Evolutionary conservation across 2,888 invertebrate genomes (phyloP), one percentile per base, ranked within the genome.

Genomic region (Cacoxenus indagator): DNA sequence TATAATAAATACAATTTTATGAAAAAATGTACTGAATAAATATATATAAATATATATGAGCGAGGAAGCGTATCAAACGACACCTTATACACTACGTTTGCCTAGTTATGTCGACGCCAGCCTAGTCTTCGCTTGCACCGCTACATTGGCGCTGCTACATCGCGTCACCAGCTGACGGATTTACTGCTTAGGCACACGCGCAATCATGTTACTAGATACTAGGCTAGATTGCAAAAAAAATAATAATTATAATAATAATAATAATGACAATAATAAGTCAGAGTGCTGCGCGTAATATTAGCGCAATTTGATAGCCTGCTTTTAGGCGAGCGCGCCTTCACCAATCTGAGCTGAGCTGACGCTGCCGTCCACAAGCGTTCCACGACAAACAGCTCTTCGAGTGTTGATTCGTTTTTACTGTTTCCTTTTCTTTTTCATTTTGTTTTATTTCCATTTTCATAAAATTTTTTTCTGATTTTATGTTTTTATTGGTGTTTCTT

Each of bases 41-140:
- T 4, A 37, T 37, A 37, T 37, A 4, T 37, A 57, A 17, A 29
- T 29, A 31, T 62, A 45, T 62, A 62, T 62, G 61, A 62, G n/a
- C 61, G 43, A 59, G 31, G 14, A 59, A 59, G 26, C 31, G n/a
- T 22, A 9, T 14, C 8, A 37, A 37, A 37, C 14, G 37, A 11
- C 37, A 2, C 37, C 37, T 2, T n/a, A n/a, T n/a, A 37, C 37
- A 2, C 1, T 14, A 11, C 9, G 4, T 14, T 14, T 37, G 37
- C 37, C 37, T 1, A 37, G 5, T 14, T n/a, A n/a, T n/a, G n/a
- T n/a, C n/a, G n/a, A n/a, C n/a, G n/a, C n/a, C n/a, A n/a, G n/a
- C n/a, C n/a, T n/a, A n/a, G n/a, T n/a, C n/a, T n/a, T n/a, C n/a
- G n/a, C n/a, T n/a, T n/a, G n/a, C n/a, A n/a, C n/a, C n/a, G n/a